A percentile compares a stretch with the other conserved stretches of the same genome.
These are phyloP conservation scores for Drosophila virilis DNA, from an alignment of 1,140 invertebrate genomes.

Conservation along the genomic window DNA sequence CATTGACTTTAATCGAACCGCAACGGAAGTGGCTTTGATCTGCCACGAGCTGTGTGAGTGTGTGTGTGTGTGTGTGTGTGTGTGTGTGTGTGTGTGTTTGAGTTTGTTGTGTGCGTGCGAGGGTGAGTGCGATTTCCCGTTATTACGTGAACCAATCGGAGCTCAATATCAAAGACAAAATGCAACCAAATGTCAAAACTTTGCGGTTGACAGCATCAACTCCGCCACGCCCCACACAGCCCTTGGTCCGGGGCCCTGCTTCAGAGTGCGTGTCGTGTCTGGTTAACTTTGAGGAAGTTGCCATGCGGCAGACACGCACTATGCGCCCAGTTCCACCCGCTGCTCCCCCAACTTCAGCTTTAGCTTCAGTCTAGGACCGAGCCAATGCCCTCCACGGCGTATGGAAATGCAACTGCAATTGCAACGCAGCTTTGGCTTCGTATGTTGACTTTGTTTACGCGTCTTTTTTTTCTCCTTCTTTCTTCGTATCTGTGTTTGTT, in stretches of 20 bases:
- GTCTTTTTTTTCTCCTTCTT: background rate
- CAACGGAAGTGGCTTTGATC: conserved; percentile 17
- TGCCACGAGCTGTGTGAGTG: background rate
- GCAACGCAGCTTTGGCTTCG: conserved; percentile 22
- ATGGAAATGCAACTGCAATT: conserved; percentile 15
- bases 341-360: background rate
- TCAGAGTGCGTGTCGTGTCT: conserved; percentile 26
- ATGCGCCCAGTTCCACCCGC: conserved; percentile 15
- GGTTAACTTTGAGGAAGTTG: conserved; percentile 40
- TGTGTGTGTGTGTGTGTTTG: too few relatives aligned
- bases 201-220: conserved; percentile 38
- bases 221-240: background rate
- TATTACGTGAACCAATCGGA: conserved; percentile 42
- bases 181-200: conserved; percentile 46
- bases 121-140: conserved; percentile 35
- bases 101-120: background rate
- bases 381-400: conserved; percentile 29
- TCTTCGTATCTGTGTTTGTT: conserved; percentile 5
- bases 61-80: background rate
- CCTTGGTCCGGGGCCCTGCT: background rate
- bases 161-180: conserved; percentile 51
- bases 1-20: background rate
- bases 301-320: conserved; percentile 37
- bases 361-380: conserved; percentile 8
- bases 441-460: conserved; percentile 33